Conservation (phyloP, 1,140 invertebrate species). For the Drosophila ironensis region DNA sequence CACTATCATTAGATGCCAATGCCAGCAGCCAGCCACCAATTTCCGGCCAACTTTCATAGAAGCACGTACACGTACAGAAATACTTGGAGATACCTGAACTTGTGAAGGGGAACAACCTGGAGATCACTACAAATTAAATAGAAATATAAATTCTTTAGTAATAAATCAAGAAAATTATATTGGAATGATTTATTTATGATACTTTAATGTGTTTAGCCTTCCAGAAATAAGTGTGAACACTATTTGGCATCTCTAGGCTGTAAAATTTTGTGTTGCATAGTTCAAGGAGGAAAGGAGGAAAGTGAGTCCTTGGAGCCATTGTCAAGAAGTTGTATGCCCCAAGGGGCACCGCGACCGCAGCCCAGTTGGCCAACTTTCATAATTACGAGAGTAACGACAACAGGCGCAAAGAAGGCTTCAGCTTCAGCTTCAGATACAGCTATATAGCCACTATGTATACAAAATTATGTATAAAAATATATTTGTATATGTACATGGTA, state of each 20-base stretch:
- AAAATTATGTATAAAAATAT: background rate
- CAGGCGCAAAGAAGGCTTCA: conserved; percentile 42
- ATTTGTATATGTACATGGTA: background rate
- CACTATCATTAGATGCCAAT: conserved; percentile 49
- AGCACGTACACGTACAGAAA: background rate
- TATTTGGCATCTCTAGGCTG: background rate
- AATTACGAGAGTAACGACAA: conserved; percentile 64
- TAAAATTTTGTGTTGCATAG: conserved; percentile 33
- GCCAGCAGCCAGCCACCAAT: conserved; percentile 4
- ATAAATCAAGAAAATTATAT: too few species aligned
- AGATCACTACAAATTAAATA: too few species aligned
- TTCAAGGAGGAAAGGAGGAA: conserved; percentile 15
- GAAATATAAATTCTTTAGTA: too few species aligned
- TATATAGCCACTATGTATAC: background rate
- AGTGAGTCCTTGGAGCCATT: conserved; percentile 23
- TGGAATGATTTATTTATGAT: too few species aligned
- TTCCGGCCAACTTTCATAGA: background rate
- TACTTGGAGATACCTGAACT: background rate
- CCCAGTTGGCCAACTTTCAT: conserved; percentile 71
- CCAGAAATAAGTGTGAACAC: too few species aligned
- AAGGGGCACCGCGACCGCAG: conserved; percentile 44
- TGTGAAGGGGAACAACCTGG: too few species aligned
- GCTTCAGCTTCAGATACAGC: background rate
- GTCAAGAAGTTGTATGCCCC: conserved; percentile 50
- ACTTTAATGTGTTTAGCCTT: too few species aligned